Conservation (phyloP, 2,888 invertebrate genomes). For the Aphidius colemani region DNA sequence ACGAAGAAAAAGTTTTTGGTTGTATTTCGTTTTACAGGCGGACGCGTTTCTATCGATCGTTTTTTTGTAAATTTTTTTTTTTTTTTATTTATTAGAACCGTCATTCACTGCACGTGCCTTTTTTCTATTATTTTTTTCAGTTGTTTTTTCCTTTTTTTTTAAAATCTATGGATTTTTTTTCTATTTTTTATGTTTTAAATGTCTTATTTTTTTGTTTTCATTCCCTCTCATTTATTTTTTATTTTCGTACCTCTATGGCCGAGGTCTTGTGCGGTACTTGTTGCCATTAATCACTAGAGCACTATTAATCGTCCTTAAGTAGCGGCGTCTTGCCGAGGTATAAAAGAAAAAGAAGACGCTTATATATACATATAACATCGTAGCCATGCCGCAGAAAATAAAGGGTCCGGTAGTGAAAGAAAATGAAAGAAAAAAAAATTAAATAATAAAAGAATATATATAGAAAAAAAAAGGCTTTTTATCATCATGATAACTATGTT, state of each 20-base stretch:
- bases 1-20: slow-evolving; percentile 13
- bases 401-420: not conserved
- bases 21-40: slow-evolving; percentile 18
- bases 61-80: slow-evolving; percentile 11
- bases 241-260: slow-evolving; percentile 26
- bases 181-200: slow-evolving; percentile 1
- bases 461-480: too few relatives aligned
- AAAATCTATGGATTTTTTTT: too few relatives aligned
- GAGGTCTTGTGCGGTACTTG: slow-evolving; percentile 35
- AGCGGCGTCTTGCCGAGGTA: slow-evolving; percentile 29
- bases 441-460: too few relatives aligned
- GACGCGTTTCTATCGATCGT: slow-evolving; percentile 12
- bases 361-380: slow-evolving; percentile 1
- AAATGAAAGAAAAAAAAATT: too few relatives aligned
- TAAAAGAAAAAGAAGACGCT: slow-evolving; percentile 32
- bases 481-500: too few relatives aligned
- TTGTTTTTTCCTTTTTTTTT: not conserved
- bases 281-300: slow-evolving; percentile 43
- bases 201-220: slow-evolving; percentile 1
- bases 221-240: slow-evolving; percentile 11
- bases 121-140: not conserved
- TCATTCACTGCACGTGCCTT: not conserved
- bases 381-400: slow-evolving; percentile 16
- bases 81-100: not conserved
- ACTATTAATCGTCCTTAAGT: slow-evolving; percentile 49